Percentiles rank a stretch among this genome's conserved stretches.
phyloP scores from a whole-genome alignment of 1,140 invertebrate species.

The Bombus waltoni region DNA sequence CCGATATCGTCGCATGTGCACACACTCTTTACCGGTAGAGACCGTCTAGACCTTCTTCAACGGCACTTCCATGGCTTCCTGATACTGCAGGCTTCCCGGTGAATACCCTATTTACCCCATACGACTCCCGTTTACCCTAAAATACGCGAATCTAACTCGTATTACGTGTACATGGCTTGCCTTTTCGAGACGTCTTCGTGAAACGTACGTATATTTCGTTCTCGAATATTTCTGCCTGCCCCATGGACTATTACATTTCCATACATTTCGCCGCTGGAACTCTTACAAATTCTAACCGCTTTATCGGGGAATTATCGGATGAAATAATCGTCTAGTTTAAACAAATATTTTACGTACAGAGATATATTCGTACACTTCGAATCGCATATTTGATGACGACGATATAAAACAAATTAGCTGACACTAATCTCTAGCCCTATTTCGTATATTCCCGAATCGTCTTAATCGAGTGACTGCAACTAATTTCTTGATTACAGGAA shows the following conservation, averaged over 20 bases:
- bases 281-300: too few relatives aligned
- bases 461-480: neutral
- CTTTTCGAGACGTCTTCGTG: neutral
- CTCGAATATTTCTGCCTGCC: neutral
- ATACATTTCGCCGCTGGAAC: neutral
- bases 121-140: constrained; percentile 61
- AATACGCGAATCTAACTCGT: constrained; percentile 48
- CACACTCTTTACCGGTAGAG: constrained; percentile 42
- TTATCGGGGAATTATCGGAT: neutral
- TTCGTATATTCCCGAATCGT: neutral
- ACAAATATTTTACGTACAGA: neutral
- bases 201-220: neutral
- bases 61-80: constrained; percentile 59
- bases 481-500: neutral
- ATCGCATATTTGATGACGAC: too few relatives aligned
- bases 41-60: constrained; percentile 64
- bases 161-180: constrained; percentile 25
- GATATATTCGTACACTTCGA: too few relatives aligned
- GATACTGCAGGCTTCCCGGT: constrained; percentile 63
- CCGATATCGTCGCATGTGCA: constrained; percentile 48
- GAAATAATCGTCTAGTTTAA: neutral
- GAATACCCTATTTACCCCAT: constrained; percentile 65
- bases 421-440: too few relatives aligned
- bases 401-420: too few relatives aligned
- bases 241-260: too few relatives aligned